Base-by-base conservation (phyloP, 2,888 invertebrate genomes). In the Ligdia adustata region DNA sequence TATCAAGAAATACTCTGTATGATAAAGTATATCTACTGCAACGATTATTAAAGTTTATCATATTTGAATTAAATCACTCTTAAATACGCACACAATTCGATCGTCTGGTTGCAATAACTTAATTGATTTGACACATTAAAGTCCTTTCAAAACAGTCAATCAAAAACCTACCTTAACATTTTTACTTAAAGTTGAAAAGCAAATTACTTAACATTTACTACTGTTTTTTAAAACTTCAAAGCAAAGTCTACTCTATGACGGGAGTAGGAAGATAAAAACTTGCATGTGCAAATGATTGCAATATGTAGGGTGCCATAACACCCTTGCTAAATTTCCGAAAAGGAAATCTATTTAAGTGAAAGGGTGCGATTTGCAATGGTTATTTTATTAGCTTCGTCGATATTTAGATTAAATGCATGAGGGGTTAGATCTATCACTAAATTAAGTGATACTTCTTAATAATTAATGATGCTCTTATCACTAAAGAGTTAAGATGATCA, bases 291-390 rank as follows among this genome's bases (percentile, higher is more conserved):
- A 12, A 15, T 4, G 11, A 7, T 34, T 18, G 6, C 11, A 20
- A 18, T 27, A 35, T 29, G 11, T 52, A 52, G 60, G 41, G 49
- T 57, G 16, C 14, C 22, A 48, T 15, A 46, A 49, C 49, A 59
- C 64, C 64, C 68, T 14, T 68, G 71, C 66, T 57, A 37, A 37
- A 18, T 27, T n/a, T 35, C 27, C 4, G 14, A n/a, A 71, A 61
- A 73, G 69, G 68, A 73, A 82, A 79, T 72, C 72, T 75, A 82
- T 83, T 81, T 77, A 65, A 64, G 57, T 53, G 74, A 82, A 83
- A 82, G 86, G 88, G 86, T 85, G 79, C 75, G 80, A 82, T 82
- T 82, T 79, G 69, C 77, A 79, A 82, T 80, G 72, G 82, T 82
- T 82, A 87, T 85, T 85, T 81, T 86, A 87, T 88, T 87, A 83